Percentiles rank a stretch among this genome's conserved stretches.
These are phyloP conservation scores for Scytalopus superciliaris DNA, from an alignment of 2,113 vertebrate genomes.

Conservation along the genomic window DNA sequence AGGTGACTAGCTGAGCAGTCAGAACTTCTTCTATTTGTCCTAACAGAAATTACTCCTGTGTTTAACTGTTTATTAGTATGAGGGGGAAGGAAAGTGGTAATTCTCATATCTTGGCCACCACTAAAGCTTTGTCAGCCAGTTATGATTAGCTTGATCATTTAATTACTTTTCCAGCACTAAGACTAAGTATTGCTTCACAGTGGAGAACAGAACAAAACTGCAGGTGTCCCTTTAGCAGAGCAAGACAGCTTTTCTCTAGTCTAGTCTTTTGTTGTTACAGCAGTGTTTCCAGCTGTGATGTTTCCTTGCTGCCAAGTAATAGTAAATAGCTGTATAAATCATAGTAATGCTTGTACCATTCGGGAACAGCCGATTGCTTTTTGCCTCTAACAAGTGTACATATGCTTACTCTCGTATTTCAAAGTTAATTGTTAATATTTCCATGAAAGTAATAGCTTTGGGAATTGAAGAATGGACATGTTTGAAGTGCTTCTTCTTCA, in stretches of 20 bases:
- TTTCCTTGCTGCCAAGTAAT: conserved; percentile 33
- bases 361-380: background rate
- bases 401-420: background rate
- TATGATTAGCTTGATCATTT: conserved; percentile 45
- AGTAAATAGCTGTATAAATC: conserved; percentile 45
- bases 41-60: background rate
- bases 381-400: background rate
- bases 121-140: background rate
- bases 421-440: conserved; percentile 9
- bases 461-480: background rate
- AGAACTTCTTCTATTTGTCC: background rate
- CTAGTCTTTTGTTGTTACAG: background rate
- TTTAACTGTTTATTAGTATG: background rate
- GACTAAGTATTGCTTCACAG: background rate
- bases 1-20: background rate
- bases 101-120: conserved; percentile 2
- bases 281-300: conserved; percentile 23
- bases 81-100: background rate
- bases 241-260: background rate
- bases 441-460: background rate
- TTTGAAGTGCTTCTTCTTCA: background rate
- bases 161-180: conserved; percentile 37
- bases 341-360: background rate
- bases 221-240: background rate
- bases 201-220: background rate